phyloP scores from a whole-genome alignment of 2,113 vertebrate genomes.

The Rhinogobius similis region DNA sequence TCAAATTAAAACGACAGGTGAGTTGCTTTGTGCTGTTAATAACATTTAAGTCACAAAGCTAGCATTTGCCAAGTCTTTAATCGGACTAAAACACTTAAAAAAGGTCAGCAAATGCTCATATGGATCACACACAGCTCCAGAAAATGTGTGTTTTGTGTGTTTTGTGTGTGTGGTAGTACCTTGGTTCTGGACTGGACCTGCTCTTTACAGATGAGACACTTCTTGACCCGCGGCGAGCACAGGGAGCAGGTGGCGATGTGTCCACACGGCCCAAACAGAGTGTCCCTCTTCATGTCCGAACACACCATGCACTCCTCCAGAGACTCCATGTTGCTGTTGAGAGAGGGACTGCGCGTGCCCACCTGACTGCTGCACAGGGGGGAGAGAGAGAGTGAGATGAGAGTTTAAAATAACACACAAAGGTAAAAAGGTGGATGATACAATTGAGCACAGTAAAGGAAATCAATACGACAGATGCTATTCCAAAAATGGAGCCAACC shows the following conservation, averaged over 20 bases:
- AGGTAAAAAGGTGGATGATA: conserved; percentile 12
- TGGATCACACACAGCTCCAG: no score
- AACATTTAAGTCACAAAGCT: no score
- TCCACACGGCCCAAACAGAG: conserved; percentile 97
- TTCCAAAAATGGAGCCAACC: not conserved
- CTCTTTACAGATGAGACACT: conserved; percentile 99
- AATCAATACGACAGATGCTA: conserved; percentile 23
- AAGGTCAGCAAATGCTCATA: no score
- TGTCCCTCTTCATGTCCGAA: conserved; percentile 98
- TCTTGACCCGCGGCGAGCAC: conserved; percentile 98
- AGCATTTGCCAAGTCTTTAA: no score
- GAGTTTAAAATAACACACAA: not conserved
- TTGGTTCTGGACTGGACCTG: conserved; percentile 98
- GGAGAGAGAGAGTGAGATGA: conserved; percentile 4
- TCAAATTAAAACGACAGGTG: no score
- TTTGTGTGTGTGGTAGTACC: conserved; percentile 72
- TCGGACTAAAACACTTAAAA: no score
- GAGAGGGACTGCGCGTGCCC: conserved; percentile 93
- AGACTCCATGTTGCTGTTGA: conserved; percentile 95
- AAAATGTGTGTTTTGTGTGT: no score
- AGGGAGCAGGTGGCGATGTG: conserved; percentile 98
- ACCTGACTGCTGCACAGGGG: conserved; percentile 87
- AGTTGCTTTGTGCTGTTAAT: no score
- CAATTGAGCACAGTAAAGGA: conserved; percentile 24
- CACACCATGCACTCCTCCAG: conserved; percentile 99